A percentile compares a stretch with the other conserved stretches of the same genome.
phyloP scores from a whole-genome alignment of 2,888 invertebrate genomes.

The Maniola hyperantus region DNA sequence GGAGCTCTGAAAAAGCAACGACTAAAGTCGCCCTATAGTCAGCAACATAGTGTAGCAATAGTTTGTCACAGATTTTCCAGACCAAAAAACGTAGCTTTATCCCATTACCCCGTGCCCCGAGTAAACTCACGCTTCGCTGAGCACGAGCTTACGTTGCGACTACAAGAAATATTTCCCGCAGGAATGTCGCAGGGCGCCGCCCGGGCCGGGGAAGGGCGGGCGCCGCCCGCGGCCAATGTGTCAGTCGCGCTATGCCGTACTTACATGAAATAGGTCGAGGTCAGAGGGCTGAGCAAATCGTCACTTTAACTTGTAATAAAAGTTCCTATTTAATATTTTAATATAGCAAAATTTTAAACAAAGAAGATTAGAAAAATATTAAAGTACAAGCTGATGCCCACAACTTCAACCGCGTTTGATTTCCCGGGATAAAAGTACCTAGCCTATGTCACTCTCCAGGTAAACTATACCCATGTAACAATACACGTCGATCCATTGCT shows the following conservation, averaged over 20 bases:
- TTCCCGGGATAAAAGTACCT: too few species aligned
- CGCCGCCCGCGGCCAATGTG: not conserved
- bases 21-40: too few species aligned
- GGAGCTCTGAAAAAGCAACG: too few species aligned
- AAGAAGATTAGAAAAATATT: too few species aligned
- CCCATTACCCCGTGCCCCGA: conserved; percentile 4
- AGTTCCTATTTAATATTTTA: not conserved
- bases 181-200: conserved; percentile 9
- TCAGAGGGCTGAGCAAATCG: not conserved
- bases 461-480: too few species aligned
- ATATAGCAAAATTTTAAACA: not conserved
- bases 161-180: conserved; percentile 16
- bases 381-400: too few species aligned
- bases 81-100: not conserved
- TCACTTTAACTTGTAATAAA: conserved; percentile 3
- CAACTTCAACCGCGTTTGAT: too few species aligned
- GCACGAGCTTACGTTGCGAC: conserved; percentile 4
- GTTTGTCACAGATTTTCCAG: conserved; percentile 14
- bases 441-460: too few species aligned
- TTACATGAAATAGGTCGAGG: conserved; percentile 11
- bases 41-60: not conserved
- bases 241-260: not conserved
- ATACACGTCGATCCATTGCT: too few species aligned
- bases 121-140: not conserved
- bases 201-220: not conserved